Evolutionary conservation across 1,140 invertebrate species (phyloP), one percentile per base, ranked within the genome.

Genomic region (Cheumatopsyche charites): DNA sequence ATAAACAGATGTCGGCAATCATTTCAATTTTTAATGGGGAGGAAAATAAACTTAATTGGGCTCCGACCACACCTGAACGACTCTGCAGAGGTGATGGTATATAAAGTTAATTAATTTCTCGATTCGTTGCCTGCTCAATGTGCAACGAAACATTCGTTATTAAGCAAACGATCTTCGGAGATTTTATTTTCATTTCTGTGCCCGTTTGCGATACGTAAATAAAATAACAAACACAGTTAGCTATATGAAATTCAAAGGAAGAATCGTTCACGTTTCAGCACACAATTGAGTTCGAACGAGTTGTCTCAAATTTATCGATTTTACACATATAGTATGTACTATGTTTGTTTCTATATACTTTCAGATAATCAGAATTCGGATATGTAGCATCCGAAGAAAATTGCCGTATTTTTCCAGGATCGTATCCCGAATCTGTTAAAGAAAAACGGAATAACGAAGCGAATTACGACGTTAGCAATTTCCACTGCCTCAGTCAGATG

Each of bases 1-100:
- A 66, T 66, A 66, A 66, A 66, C 63, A 66, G 63, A 66, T 66
- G 63, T 66, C 63, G 13, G 43, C 41, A 66, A 66, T 66, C 63
- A 47, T 66, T 66, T 42, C 19, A 42, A 66, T 66, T 66, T 66
- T 66, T 66, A 66, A 66, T 66, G 23, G 63, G 42, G 42, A 36
- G 29, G 3, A 36, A 42, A 45, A 66, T 66, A 66, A 66, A 66
- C 41, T 47, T 66, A 66, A 66, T 66, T 66, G 63, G 29, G 7
- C 13, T 19, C 19, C 47, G 47, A 19, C 47, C 47, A 52, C 47
- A 52, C 47, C 15, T 52, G 47, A 52, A 19, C 19, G 47, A 19
- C 1, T 52, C 47, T 1, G 13, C 15, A 13, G 13, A 17, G 47
- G n/a, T n/a, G n/a, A n/a, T n/a, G n/a, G 15, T 52, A 15, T 52